These are phyloP conservation scores for Chaenocephalus aceratus DNA, from an alignment of 2,113 vertebrate genomes.

Conservation along the genomic window DNA sequence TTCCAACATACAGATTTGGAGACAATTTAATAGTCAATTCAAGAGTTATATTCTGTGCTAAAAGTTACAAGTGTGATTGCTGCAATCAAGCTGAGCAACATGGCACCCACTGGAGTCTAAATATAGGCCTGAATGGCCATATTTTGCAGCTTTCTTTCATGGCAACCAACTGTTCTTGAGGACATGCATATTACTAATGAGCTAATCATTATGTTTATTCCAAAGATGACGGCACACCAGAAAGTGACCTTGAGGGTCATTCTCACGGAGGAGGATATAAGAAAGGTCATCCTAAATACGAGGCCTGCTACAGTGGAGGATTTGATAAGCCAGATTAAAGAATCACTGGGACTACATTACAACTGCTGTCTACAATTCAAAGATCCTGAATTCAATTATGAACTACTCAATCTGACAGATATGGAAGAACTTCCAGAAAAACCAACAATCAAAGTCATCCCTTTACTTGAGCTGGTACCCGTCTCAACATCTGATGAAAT, in stretches of 20 bases:
- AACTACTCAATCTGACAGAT: slow-evolving; percentile 21
- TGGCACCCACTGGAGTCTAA: too few species aligned
- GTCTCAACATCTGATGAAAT: background rate
- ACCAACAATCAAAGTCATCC: slow-evolving; percentile 20
- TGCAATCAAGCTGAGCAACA: background rate
- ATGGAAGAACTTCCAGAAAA: slow-evolving; percentile 21
- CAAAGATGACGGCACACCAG: background rate
- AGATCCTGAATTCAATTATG: slow-evolving; percentile 28
- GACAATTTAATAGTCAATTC: slow-evolving; percentile 11
- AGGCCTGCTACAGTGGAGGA: background rate
- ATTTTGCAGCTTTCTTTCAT: background rate
- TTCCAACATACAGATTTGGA: slow-evolving; percentile 10
- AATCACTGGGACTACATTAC: slow-evolving; percentile 4
- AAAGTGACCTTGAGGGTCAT: slow-evolving; percentile 3
- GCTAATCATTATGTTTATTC: background rate
- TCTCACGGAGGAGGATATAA: slow-evolving; percentile 13
- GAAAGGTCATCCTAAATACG: background rate
- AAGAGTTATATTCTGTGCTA: background rate
- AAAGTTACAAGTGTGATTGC: background rate
- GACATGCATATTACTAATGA: background rate
- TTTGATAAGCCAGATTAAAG: slow-evolving; percentile 20
- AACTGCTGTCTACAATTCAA: slow-evolving; percentile 23
- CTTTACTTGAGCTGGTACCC: slow-evolving; percentile 8
- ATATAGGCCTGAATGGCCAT: background rate
- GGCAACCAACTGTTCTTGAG: background rate